A percentile compares a stretch with the other conserved stretches of the same genome.
phyloP scores from a whole-genome alignment of 2,888 invertebrate species.

The Dermolepida albohirtum region DNA sequence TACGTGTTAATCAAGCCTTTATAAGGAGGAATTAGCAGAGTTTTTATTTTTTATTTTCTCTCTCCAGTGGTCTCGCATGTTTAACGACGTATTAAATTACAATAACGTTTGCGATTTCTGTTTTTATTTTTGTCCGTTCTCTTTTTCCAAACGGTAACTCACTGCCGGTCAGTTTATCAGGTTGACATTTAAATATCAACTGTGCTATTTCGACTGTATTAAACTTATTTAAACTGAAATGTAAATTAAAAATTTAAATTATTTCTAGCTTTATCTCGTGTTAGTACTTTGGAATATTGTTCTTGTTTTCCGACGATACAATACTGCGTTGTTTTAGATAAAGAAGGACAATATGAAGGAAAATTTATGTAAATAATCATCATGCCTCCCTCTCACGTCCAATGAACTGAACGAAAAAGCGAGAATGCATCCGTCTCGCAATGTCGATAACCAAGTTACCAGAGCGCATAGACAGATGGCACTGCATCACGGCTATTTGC shows the following conservation, averaged over 20 bases:
- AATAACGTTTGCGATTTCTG: constrained; percentile 28
- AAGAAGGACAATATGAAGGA: too few species aligned
- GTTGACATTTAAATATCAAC: constrained; percentile 30
- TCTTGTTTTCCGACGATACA: too few species aligned
- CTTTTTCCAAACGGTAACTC: constrained; percentile 15
- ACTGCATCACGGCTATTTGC: too few species aligned
- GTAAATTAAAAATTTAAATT: constrained; percentile 29
- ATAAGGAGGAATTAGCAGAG: constrained; percentile 9
- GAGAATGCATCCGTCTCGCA: too few species aligned
- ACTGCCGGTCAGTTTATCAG: constrained; percentile 8
- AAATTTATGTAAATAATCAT: too few species aligned
- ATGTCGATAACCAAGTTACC: too few species aligned
- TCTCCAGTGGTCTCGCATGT: constrained; percentile 15
- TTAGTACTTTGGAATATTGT: too few species aligned
- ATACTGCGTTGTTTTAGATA: too few species aligned
- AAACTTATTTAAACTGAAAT: constrained; percentile 21
- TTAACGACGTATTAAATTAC: constrained; percentile 26
- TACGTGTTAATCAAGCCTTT: constrained; percentile 13
- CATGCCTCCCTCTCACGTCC: too few species aligned
- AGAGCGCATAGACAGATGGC: too few species aligned
- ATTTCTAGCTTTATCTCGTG: constrained; percentile 1
- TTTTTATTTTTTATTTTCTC: constrained; percentile 4
- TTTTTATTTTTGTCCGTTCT: constrained; percentile 17
- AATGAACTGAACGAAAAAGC: too few species aligned
- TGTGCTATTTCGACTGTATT: constrained; percentile 19